A percentile compares a stretch with the other conserved stretches of the same genome.
Evolutionary conservation across 2,888 invertebrate species (phyloP).

Genomic region (Luperina testacea): DNA sequence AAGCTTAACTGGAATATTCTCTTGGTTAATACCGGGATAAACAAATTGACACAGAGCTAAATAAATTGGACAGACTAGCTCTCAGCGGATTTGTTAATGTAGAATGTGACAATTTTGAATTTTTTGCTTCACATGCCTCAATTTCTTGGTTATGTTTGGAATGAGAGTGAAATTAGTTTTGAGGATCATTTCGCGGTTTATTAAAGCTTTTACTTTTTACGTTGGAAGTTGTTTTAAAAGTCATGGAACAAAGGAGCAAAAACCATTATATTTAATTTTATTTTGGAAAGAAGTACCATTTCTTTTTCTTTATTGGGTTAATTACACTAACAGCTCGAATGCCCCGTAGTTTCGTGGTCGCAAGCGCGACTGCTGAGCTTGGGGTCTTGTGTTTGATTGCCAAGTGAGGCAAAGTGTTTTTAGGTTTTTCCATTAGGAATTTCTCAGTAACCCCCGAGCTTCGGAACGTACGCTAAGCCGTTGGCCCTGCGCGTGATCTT

Average conservation of each 20-base stretch:
- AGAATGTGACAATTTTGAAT: slow-evolving; percentile 57
- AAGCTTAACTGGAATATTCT: slow-evolving; percentile 70
- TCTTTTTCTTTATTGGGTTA: background rate
- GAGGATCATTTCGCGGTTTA: slow-evolving; percentile 48
- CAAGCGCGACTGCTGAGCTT: background rate
- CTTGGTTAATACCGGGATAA: slow-evolving; percentile 66
- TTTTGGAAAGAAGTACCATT: background rate
- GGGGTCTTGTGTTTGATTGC: background rate
- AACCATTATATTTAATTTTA: slow-evolving; percentile 6
- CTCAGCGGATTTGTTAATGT: slow-evolving; percentile 62
- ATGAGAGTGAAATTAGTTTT: slow-evolving; percentile 54
- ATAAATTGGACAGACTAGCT: slow-evolving; percentile 66
- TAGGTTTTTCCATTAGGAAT: background rate
- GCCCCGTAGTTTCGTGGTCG: background rate
- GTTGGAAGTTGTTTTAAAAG: background rate
- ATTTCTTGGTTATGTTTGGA: slow-evolving; percentile 46
- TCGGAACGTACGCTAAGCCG: background rate
- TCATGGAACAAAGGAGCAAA: slow-evolving; percentile 15
- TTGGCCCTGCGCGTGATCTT: too few relatives aligned
- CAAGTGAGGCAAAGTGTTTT: background rate
- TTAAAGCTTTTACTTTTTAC: slow-evolving; percentile 52
- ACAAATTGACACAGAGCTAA: slow-evolving; percentile 70
- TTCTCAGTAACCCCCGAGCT: background rate
- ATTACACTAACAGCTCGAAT: background rate
- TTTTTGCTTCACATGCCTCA: slow-evolving; percentile 45